Evolutionary conservation across 2,888 invertebrate species (phyloP), one percentile per base, ranked within the genome.

Genomic region (Sinohyriopsis cumingii): DNA sequence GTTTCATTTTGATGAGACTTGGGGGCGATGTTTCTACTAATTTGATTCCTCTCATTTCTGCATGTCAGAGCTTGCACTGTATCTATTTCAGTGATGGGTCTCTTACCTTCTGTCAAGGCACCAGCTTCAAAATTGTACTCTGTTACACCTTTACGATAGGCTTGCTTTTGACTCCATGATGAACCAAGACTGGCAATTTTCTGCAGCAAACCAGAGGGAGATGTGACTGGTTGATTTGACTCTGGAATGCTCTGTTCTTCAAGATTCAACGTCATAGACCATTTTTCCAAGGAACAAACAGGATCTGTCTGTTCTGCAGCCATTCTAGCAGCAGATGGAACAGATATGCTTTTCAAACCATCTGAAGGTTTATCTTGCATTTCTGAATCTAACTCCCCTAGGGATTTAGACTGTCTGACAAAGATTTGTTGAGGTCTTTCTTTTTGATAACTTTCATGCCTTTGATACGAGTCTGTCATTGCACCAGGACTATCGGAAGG

Each of bases 81-180:
- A 24, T n/a, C 45, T 18, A 19, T 25, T 28, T 22, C 28, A 57
- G 3, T 45, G 15, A 7, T 33, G 9, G 45, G 45, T 45, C 45
- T 45, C 45, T 45, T 15, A 45, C 45, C 45, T 33, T 60, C 66
- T 55, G 33, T 24, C 53, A 66, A 57, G 20, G 33, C 57, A 20
- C 76, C 80, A 33, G 72, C 73, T 55, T 77, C 76, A 70, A 79
- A 80, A 63, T 69, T 75, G 66, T 81, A 80, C 57, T 80, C 79
- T 24, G 80, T 80, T 9, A 75, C 77, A 1, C 76, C 77, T 63
- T 79, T 80, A 54, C 79, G 75, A 69, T 80, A 78, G 3, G 68
- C 72, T 54, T 71, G 71, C 15, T 72, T 72, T 25, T 65, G 68
- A 55, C 61, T 65, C 18, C 69, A 59, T 25, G 55, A 56, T n/a